Base-by-base conservation (phyloP, 2,113 vertebrate genomes). In the Gulo gulo region DNA sequence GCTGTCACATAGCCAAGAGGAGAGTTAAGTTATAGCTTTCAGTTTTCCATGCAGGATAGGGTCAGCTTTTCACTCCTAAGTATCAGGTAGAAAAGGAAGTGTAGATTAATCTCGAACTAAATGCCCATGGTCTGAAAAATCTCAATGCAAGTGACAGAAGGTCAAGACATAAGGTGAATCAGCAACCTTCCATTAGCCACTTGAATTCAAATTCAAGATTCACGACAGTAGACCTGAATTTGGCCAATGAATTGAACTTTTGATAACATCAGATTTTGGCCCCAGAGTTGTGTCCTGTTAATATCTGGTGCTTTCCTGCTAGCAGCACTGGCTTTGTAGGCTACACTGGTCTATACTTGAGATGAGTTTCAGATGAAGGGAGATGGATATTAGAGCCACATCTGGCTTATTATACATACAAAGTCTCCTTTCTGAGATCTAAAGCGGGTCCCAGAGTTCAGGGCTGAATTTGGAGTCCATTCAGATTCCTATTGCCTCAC, bases 181-280 rank as follows among this genome's bases (percentile, higher is more conserved):
- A 84, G 55, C n/a, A 95, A 50, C 47, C 42, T 20, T 63, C 24
- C 74, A 20, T 89, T 85, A 85, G 45, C 21, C 39, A 52, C 55
- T 81, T 82, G 88, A 94, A 89, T 94, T 96, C 88, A 79, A 73
- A 73, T 88, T 88, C 39, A 74, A 74, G 79, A 76, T 31, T 86
- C 31, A 71, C 63, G 63, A 47, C 59, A 81, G 29, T 29, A 80
- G 71, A 89, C 87, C 78, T 94, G 55, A 96, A 83, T 74, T 83
- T 91, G 20, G 55, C 34, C 47, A 34, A 23, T 78, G 71, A 90
- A 67, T 31, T 7, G 45, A 45, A 61, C 5, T 42, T 94, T 94
- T 81, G 65, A 78, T 90, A 55, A 50, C 18, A 82, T 55, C 20
- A 21, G 50, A 24, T 39, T 10, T 13, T 55, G 36, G 23, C 3